Conservation (phyloP, 2,113 vertebrate genomes). For the Paraplagusia blochii region DNA sequence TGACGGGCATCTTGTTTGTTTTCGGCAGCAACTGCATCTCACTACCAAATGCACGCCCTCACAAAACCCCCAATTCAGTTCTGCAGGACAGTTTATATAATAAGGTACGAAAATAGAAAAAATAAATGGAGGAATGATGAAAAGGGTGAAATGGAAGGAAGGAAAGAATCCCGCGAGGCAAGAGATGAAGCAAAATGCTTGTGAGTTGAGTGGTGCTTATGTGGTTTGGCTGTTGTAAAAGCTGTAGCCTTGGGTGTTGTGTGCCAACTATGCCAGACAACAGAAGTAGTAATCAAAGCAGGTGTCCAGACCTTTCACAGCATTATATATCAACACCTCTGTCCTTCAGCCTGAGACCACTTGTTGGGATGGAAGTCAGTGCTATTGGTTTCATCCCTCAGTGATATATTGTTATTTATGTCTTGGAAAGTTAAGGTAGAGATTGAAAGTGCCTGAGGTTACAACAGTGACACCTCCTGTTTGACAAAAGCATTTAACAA, state of each 20-base stretch:
- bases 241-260: slow-evolving; percentile 22
- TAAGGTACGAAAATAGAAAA: slow-evolving; percentile 28
- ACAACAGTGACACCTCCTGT: not conserved
- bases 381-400: slow-evolving; percentile 9
- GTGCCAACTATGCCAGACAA: slow-evolving; percentile 48
- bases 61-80: slow-evolving; percentile 49
- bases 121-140: slow-evolving; percentile 11
- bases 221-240: slow-evolving; percentile 15
- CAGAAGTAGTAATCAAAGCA: slow-evolving; percentile 49
- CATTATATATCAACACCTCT: slow-evolving; percentile 29
- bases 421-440: no score
- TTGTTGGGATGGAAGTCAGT: slow-evolving; percentile 7
- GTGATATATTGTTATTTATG: not conserved
- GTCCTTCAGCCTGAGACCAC: slow-evolving; percentile 15
- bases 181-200: slow-evolving; percentile 5
- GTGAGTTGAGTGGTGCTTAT: slow-evolving; percentile 18
- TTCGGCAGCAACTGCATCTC: slow-evolving; percentile 40
- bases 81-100: slow-evolving; percentile 44
- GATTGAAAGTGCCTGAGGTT: no score
- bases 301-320: slow-evolving; percentile 36
- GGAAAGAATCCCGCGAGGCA: not conserved
- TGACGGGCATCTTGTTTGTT: slow-evolving; percentile 65
- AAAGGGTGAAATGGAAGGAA: slow-evolving; percentile 8
- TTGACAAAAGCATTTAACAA: not conserved
- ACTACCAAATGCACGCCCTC: slow-evolving; percentile 34